Evolutionary conservation across 2,888 invertebrate genomes (phyloP), one percentile per base, ranked within the genome.

Genomic region (Ichneumoninae sp.): DNA sequence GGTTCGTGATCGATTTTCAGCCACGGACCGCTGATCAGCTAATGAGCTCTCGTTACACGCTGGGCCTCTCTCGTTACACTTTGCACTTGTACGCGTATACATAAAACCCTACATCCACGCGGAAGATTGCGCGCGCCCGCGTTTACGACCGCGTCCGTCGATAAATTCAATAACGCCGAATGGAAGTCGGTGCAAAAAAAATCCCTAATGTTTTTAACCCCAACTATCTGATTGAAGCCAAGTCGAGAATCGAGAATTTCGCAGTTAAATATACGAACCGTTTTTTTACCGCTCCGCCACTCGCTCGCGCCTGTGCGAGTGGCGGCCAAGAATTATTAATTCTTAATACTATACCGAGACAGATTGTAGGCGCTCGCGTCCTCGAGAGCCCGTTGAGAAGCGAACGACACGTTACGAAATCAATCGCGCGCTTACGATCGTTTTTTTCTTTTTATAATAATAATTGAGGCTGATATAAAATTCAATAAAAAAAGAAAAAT

Each of bases 351-450:
- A 70, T 13, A 13, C 10, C 5, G 70, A 73, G 77, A 84, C 75
- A 40, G 22, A 75, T 60, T 71, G 76, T 60, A 66, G 76, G 71
- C 70, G 76, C 75, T 81, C 74, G 78, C 81, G 86, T 87, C 87
- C 85, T 87, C 86, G 86, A 75, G 79, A 78, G 81, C 76, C 78
- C 76, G 86, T 87, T 86, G 85, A 86, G 85, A 69, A 66, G 74
- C 69, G 80, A 80, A 60, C 79, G 85, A 85, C 85, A 52, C 79
- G 82, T 87, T 87, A 85, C 84, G 84, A 86, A 87, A 87, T 82
- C 57, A 57, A 87, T 86, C 84, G 71, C 50, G 65, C 54, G 47
- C 66, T 52, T 54, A 57, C 44, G 54, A 47, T 30, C 40, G 22
- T 3, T 40, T 75, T 75, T 79, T 79, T 26, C 52, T 79, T 69